Evolutionary conservation across 2,888 invertebrate genomes (phyloP), one percentile per base, ranked within the genome.

Genomic region (Vanessa cardui): DNA sequence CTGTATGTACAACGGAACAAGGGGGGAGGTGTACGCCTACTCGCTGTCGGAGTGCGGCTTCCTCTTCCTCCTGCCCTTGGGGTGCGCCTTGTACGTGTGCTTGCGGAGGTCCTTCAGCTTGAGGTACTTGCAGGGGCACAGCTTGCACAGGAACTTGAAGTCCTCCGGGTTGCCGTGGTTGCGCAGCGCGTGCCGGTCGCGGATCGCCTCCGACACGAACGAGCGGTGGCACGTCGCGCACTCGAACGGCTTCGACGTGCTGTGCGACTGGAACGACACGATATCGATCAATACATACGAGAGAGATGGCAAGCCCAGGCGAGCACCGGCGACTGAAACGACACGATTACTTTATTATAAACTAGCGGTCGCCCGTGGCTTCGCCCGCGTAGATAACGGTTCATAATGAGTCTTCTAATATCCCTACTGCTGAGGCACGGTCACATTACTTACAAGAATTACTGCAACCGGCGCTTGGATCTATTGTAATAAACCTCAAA

Each of bases 251-350:
- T 91, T 92, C 0, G 81, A 73, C 0, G 82, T 78, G 73, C 80
- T 89, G 83, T 92, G 91, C 0, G 90, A 91, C 91, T 91, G 83
- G 7, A 60, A 72, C n/a, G n/a, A n/a, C n/a, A n/a, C n/a, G n/a
- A n/a, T n/a, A n/a, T n/a, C n/a, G n/a, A n/a, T n/a, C n/a, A n/a
- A n/a, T n/a, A n/a, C n/a, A n/a, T n/a, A n/a, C n/a, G n/a, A n/a
- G n/a, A n/a, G n/a, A n/a, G n/a, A n/a, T n/a, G n/a, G n/a, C n/a
- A n/a, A n/a, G n/a, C n/a, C n/a, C n/a, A n/a, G n/a, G n/a, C n/a
- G n/a, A n/a, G n/a, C n/a, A n/a, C n/a, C n/a, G n/a, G n/a, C n/a
- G n/a, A n/a, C n/a, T n/a, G n/a, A n/a, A n/a, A n/a, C n/a, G n/a
- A n/a, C n/a, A n/a, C n/a, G n/a, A n/a, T n/a, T n/a, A n/a, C n/a